These are phyloP conservation scores for Portevinia maculata DNA, from an alignment of 2,888 invertebrate species.

Conservation along the genomic window DNA sequence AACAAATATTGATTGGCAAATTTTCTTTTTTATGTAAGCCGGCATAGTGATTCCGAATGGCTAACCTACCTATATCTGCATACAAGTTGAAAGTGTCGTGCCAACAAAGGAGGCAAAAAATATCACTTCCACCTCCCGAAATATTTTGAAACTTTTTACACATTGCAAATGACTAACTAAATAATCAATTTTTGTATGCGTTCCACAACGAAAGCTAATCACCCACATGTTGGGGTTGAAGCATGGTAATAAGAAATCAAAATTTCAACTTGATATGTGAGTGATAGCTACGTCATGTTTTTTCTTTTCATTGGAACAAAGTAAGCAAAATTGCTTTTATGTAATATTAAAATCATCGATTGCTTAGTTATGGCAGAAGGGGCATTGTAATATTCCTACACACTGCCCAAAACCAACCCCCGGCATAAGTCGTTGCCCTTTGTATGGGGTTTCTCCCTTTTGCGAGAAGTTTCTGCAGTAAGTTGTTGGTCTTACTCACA, in stretches of 20 bases:
- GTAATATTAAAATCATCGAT: not conserved
- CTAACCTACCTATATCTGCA: slow-evolving; percentile 4
- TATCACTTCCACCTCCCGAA: slow-evolving; percentile 4
- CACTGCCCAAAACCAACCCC: not conserved
- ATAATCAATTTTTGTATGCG: slow-evolving; percentile 13
- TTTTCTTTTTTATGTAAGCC: slow-evolving; percentile 38
- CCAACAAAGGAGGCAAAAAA: slow-evolving; percentile 13
- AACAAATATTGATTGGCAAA: slow-evolving; percentile 53
- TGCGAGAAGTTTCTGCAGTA: not conserved
- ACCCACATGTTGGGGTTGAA: not conserved
- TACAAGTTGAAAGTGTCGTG: not conserved
- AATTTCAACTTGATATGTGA: slow-evolving; percentile 1
- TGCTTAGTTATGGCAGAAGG: not conserved
- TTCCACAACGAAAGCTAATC: not conserved
- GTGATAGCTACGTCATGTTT: not conserved
- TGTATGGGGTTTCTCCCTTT: not conserved
- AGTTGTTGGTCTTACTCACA: not conserved
- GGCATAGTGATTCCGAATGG: slow-evolving; percentile 43
- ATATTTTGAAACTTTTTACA: not conserved
- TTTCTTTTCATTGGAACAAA: not conserved
- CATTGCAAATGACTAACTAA: slow-evolving; percentile 13
- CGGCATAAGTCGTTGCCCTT: not conserved
- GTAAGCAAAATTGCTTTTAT: slow-evolving; percentile 2
- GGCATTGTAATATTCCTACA: not conserved
- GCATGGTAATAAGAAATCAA: slow-evolving; percentile 5